Evolutionary conservation across 2,888 invertebrate species (phyloP), one percentile per base, ranked within the genome.

Genomic region (Argyresthia albistria): DNA sequence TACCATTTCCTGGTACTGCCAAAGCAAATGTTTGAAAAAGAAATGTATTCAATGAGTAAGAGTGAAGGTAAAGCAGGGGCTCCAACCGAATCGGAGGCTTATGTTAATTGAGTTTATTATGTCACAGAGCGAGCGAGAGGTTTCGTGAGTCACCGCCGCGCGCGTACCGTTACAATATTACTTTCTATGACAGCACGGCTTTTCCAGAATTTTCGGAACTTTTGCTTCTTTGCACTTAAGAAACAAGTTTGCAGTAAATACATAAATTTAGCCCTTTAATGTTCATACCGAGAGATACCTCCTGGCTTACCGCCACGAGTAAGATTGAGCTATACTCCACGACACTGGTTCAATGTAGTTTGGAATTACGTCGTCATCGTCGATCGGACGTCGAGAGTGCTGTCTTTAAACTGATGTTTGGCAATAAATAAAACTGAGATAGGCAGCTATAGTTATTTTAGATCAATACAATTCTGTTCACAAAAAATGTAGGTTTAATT

Each of bases 91-190:
- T 68, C 65, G 62, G 62, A 60, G 72, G 74, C 73, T 74, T 79
- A 83, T 81, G 82, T 76, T 80, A 80, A 86, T 83, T 81, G 66
- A 62, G 76, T 72, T 80, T 79, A 84, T 87, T 87, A 87, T 86
- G 86, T 87, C 86, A 86, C 82, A 46, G 50, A 63, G 59, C 63
- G 60, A 45, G 58, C 58, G 62, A 68, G 69, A 69, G 69, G 70
- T 69, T 79, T 80, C 67, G 83, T 87, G 87, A 86, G 77, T 87
- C 87, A 87, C 71, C 67, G 47, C 39, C 39, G 45, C 43, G 43
- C 15, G 45, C 15, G 66, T 69, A 81, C 84, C 84, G 84, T 86
- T 84, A 83, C 80, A 15, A 15, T 25, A 47, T 47, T 83, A 83
- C 82, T 84, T 84, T 83, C 83, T 81, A 77, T 73, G 36, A 35